Evolutionary conservation across 2,888 invertebrate species (phyloP), one percentile per base, ranked within the genome.

Genomic region (Scaptomyza caliginosa): DNA sequence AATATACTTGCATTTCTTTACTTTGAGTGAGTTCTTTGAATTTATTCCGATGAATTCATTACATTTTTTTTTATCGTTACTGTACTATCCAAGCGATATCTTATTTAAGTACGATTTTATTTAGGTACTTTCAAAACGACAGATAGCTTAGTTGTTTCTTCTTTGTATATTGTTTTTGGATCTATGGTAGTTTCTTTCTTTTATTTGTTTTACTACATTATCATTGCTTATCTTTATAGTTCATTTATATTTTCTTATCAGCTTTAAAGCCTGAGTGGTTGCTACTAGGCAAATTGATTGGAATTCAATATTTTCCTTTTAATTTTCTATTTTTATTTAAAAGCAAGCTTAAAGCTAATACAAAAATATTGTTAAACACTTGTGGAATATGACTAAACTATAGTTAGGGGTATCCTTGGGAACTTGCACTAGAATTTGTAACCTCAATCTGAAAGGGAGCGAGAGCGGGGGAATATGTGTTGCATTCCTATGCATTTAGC

Each of bases 371-470:
- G 50, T 65, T 66, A 16, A 56, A 65, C 56, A 66, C 28, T 30
- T 26, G 11, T 39, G 11, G 11, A 11, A 19, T 50, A 48, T 17
- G 67, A 57, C 32, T 42, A 42, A 50, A 17, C 17, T 66, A 49
- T 8, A 23, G 36, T 39, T 57, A 54, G 46, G 36, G 17, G 13
- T 62, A 66, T 73, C 79, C 75, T 73, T 75, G 59, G 79, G 83
- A 72, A 67, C 45, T 71, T 48, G 64, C 55, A 67, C 67, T 64
- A 63, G 36, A 56, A 17, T 26, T 17, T 26, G 4, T 7, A 7
- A 26, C 45, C 10, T 26, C 6, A 32, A 40, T 28, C 28, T 4
- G 19, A 2, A 13, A 19, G n/a, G n/a, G 30, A 30, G 2, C 4
- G 30, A n/a, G 32, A 13, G 13, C 4, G 16, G 10, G 6, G 17